These are phyloP conservation scores for Hephaestus fuliginosus DNA, from an alignment of 2,797 vertebrate genomes.

Conservation along the genomic window DNA sequence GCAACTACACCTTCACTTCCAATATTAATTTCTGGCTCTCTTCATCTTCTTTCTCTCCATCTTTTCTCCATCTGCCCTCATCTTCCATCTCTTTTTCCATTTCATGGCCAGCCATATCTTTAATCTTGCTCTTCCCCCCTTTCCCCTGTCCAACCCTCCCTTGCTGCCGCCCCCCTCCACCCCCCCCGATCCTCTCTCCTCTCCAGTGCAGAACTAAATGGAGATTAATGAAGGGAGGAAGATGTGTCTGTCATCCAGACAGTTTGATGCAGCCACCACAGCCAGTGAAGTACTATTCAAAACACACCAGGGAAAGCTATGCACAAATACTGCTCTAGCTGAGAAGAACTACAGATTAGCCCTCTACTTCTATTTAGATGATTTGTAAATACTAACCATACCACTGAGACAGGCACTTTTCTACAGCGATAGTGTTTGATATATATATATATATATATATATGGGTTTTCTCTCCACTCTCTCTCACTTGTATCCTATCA, in stretches of 20 bases:
- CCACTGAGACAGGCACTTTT: slow-evolving; percentile 40
- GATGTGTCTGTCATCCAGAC: slow-evolving; percentile 82
- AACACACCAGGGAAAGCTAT: slow-evolving; percentile 58
- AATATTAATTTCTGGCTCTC: slow-evolving; percentile 55
- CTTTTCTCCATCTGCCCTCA: slow-evolving; percentile 37
- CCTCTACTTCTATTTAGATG: slow-evolving; percentile 51
- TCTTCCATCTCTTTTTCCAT: slow-evolving; percentile 70
- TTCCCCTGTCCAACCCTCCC: slow-evolving; percentile 53
- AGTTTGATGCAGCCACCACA: slow-evolving; percentile 72
- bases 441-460: background rate
- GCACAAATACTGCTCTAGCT: slow-evolving; percentile 53
- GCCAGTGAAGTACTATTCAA: slow-evolving; percentile 61
- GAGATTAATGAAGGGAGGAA: slow-evolving; percentile 84
- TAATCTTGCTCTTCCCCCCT: slow-evolving; percentile 70
- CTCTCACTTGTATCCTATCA: slow-evolving; percentile 60
- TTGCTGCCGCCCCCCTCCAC: slow-evolving; percentile 21
- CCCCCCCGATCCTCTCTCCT: slow-evolving; percentile 28
- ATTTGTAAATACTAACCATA: slow-evolving; percentile 62
- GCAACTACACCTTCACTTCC: slow-evolving; percentile 50
- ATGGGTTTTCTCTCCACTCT: slow-evolving; percentile 40
- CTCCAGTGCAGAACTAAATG: slow-evolving; percentile 84
- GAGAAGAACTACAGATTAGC: slow-evolving; percentile 64
- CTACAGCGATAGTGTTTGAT: slow-evolving; percentile 36
- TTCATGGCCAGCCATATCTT: slow-evolving; percentile 78
- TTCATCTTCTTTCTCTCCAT: slow-evolving; percentile 48